Evolutionary conservation across 2,888 invertebrate genomes (phyloP), one percentile per base, ranked within the genome.

Genomic region (Drosophila anomelani): DNA sequence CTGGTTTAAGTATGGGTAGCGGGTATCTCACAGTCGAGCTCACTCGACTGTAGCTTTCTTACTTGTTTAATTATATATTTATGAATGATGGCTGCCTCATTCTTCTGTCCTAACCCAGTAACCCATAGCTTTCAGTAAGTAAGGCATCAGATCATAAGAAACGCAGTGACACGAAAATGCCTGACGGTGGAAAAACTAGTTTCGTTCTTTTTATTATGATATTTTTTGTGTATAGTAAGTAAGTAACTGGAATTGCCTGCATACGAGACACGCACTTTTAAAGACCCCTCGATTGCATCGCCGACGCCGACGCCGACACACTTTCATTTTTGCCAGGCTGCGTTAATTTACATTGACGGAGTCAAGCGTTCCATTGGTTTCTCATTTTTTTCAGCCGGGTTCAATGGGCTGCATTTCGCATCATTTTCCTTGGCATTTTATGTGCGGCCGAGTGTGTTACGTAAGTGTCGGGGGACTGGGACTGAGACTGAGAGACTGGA

Each of bases 381-480:
- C 36, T 53, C 43, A 36, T 51, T 51, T 20, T 20, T 51, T 34
- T 51, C 51, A 64, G 26, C 41, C 17, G 66, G 34, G 68, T 68
- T 68, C 56, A 56, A 57, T 49, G 57, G 47, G 41, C 68, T 68
- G 68, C 41, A 68, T n/a, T 58, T 69, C 58, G 49, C 67, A 54
- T 66, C 54, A 54, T 66, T 66, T 54, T 66, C 38, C 32, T 36
- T 66, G 54, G 34, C 59, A 43, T 44, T 55, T 41, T 46, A 12
- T 44, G 34, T 36, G 51, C 34, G 54, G 34, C 34, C 46, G 20
- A 38, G 38, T 53, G 55, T 58, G 62, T 81, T 81, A 80, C 76
- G 76, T 85, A 81, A 81, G 61, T 77, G 66, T 55, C 72, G 55
- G 76, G 54, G 54, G 73, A 13, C 47, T 29, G 34, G 74, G 15